Evolutionary conservation across 2,888 invertebrate species (phyloP).

Genomic region (Drosophila paranaensis): DNA sequence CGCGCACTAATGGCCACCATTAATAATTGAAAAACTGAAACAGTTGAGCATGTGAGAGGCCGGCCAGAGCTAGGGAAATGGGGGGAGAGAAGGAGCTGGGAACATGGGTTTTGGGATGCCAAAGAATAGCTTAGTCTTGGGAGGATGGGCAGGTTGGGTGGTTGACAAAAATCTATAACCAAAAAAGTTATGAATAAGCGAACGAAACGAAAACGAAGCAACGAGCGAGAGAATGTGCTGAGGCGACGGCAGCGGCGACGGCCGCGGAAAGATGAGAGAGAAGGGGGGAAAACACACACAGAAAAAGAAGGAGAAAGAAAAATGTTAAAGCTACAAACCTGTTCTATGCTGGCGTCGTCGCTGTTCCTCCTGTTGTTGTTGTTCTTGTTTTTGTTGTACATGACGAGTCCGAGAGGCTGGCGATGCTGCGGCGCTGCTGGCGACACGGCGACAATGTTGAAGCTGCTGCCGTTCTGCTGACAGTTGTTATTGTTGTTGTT

Average conservation of each 20-base stretch:
- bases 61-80: neutral
- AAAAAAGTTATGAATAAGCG: constrained; percentile 76
- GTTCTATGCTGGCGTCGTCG: constrained; percentile 64
- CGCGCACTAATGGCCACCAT: constrained; percentile 77
- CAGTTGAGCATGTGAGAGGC: constrained; percentile 68
- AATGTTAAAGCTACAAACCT: constrained; percentile 65
- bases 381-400: constrained; percentile 47
- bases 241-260: constrained; percentile 13
- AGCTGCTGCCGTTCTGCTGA: constrained; percentile 44
- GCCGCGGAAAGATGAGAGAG: constrained; percentile 18
- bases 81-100: neutral
- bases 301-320: constrained; percentile 25
- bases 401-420: constrained; percentile 58
- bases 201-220: constrained; percentile 60
- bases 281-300: constrained; percentile 5
- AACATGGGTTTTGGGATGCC: constrained; percentile 15
- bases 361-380: constrained; percentile 28
- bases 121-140: constrained; percentile 22
- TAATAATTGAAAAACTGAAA: constrained; percentile 79
- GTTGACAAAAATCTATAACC: constrained; percentile 78
- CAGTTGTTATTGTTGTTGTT: constrained; percentile 19
- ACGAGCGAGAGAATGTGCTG: constrained; percentile 28
- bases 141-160: constrained; percentile 18
- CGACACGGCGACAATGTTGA: constrained; percentile 69
- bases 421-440: constrained; percentile 63